These are phyloP conservation scores for Temnopleurus reevesii DNA, from an alignment of 53 echinoderm and acorn worm species.

Conservation along the genomic window DNA sequence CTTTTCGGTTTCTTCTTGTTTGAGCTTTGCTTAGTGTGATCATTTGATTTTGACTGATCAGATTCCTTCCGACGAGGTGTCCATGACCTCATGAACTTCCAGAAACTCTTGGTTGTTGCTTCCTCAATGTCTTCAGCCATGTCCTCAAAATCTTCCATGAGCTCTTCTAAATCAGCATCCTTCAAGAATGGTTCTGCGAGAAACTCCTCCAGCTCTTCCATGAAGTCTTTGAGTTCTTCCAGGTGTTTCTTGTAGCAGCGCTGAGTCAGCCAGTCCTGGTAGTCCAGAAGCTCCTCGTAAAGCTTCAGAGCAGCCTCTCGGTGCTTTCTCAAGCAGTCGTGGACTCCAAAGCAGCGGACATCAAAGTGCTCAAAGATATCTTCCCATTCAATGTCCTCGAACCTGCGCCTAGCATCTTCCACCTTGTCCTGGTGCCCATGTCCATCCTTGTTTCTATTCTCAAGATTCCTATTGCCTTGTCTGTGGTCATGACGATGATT, in stretches of 20 bases:
- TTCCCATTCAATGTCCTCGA: conserved; percentile 63
- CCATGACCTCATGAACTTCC: conserved; percentile 45
- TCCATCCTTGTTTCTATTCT: neutral
- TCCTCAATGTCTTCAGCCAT: conserved; percentile 91
- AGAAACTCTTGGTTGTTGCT: conserved; percentile 67
- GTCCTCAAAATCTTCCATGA: conserved; percentile 96
- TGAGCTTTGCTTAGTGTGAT: neutral
- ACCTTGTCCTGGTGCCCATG: neutral
- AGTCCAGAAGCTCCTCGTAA: conserved; percentile 84
- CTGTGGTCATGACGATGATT: neutral
- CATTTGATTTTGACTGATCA: neutral
- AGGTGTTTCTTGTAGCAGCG: conserved; percentile 76
- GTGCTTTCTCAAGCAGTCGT: conserved; percentile 78
- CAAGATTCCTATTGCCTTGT: neutral
- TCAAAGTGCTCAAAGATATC: conserved; percentile 75
- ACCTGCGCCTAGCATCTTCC: conserved; percentile 12
- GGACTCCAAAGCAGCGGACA: conserved; percentile 83
- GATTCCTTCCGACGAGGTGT: neutral
- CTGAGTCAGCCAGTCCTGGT: conserved; percentile 80
- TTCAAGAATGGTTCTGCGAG: conserved; percentile 76
- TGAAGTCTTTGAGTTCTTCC: conserved; percentile 81
- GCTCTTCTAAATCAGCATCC: conserved; percentile 81
- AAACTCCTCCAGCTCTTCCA: conserved; percentile 91
- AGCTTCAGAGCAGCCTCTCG: conserved; percentile 78
- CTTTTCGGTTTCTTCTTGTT: neutral